Evolutionary conservation across 2,888 invertebrate genomes (phyloP).

Genomic region (Thecophora atra): DNA sequence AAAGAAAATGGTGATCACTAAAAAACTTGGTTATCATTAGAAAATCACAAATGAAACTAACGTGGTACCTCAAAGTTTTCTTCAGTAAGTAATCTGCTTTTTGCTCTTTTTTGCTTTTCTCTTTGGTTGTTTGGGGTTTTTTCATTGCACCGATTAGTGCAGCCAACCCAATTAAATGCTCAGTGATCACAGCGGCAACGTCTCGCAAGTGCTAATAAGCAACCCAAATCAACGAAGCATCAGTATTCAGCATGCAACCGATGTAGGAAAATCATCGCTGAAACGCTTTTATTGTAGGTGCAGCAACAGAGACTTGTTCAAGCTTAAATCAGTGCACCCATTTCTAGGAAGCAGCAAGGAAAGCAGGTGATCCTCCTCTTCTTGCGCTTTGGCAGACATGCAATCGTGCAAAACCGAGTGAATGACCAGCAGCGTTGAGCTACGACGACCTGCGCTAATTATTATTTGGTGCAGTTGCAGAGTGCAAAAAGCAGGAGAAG

Average conservation of each 20-base stretch:
- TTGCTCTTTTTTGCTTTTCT: background rate
- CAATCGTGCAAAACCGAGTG: constrained; percentile 34
- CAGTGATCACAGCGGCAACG: constrained; percentile 15
- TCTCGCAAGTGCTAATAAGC: constrained; percentile 32
- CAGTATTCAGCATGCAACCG: constrained; percentile 37
- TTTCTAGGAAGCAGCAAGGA: constrained; percentile 10
- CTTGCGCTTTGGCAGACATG: constrained; percentile 17
- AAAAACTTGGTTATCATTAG: no score
- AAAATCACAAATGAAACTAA: no score
- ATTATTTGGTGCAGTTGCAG: constrained; percentile 56
- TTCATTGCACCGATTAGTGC: constrained; percentile 11
- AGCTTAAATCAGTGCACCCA: constrained; percentile 25
- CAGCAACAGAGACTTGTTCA: background rate
- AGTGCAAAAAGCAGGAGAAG: background rate
- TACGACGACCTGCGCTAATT: constrained; percentile 56
- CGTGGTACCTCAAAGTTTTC: no score
- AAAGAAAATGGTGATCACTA: no score
- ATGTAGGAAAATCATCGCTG: constrained; percentile 10
- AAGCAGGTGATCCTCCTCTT: constrained; percentile 9
- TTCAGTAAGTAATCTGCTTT: background rate
- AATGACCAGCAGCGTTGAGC: constrained; percentile 44
- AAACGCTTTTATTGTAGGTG: background rate
- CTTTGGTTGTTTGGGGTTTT: background rate
- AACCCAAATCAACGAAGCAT: constrained; percentile 38
- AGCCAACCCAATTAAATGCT: constrained; percentile 22